A percentile compares a stretch with the other conserved stretches of the same genome.
Conservation (phyloP, 2,797 vertebrate species). For the Champsocephalus esox region DNA sequence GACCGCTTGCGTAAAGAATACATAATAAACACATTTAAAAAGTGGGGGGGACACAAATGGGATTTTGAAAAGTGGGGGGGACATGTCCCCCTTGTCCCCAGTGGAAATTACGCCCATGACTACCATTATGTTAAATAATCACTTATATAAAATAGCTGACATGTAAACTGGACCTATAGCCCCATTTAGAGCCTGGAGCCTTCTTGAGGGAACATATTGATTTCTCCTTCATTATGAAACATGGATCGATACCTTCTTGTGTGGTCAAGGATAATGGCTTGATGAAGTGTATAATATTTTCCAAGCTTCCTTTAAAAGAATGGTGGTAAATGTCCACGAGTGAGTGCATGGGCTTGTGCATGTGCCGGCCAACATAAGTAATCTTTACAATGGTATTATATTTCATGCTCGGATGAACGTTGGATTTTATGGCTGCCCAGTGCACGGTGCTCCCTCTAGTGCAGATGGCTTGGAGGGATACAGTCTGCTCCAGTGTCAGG, state of each 20-base stretch:
- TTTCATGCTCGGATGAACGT: conserved; percentile 71
- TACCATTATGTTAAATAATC: not conserved
- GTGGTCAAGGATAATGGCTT: conserved; percentile 66
- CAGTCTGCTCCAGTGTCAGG: conserved; percentile 51
- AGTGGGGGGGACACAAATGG: no score
- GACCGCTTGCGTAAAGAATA: no score
- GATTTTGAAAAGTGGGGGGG: no score
- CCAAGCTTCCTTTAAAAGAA: conserved; percentile 39
- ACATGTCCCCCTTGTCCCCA: no score
- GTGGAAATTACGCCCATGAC: no score
- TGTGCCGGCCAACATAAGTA: conserved; percentile 49
- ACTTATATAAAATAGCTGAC: conserved; percentile 7
- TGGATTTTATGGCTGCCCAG: conserved; percentile 71
- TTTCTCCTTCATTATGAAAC: conserved; percentile 69
- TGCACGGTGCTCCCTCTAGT: conserved; percentile 43
- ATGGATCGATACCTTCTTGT: conserved; percentile 53
- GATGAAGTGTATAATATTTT: conserved; percentile 69
- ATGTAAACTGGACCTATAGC: conserved; percentile 39
- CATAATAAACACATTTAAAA: no score
- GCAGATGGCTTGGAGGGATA: conserved; percentile 70
- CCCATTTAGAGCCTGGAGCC: conserved; percentile 38
- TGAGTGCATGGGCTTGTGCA: conserved; percentile 40
- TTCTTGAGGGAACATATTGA: conserved; percentile 52
- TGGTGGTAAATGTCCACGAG: conserved; percentile 64
- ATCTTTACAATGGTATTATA: conserved; percentile 71